Evolutionary conservation across 2,888 invertebrate species (phyloP), one percentile per base, ranked within the genome.

Genomic region (Hoplodrina ambigua): DNA sequence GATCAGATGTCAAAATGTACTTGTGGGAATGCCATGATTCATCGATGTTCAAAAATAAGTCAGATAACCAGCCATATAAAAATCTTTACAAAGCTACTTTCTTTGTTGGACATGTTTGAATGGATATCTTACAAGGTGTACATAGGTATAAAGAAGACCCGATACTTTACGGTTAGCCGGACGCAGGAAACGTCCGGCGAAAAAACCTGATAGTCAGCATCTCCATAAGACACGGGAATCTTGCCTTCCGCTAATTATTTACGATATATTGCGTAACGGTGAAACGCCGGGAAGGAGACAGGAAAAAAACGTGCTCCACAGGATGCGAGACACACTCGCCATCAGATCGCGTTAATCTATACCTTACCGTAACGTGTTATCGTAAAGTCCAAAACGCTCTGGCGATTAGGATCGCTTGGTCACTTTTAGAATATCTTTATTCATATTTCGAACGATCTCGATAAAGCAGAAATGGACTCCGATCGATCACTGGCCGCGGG

Each of bases 211-310:
- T 92, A 90, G 85, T 88, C 91, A 89, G 88, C 92, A 91, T 92
- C 94, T 90, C 95, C 96, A 96, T 96, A 96, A 94, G 94, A 96
- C 96, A 96, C 96, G 92, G 91, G 94, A 91, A 94, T 94, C 95
- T 94, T 89, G 93, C 92, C 95, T 95, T 96, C 96, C 96, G 95
- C 94, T 95, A 96, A 96, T 96, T 96, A 96, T 95, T 95, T 94
- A 95, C 95, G 93, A 96, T 95, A 94, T 94, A 95, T 96, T 95
- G 93, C 96, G 92, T 96, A 96, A 96, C 96, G 96, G 96, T 95
- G 95, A 95, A 95, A 94, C 94, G 91, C 93, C 95, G 94, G 96
- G 96, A 95, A 94, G 93, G 93, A 92, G 94, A 87, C 91, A 89
- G 91, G 92, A 93, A 94, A 94, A 93, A 95, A 95, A 95, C 95